Conservation (phyloP, 1,140 invertebrate species). For the Scaptodrosophila lebanonensis region DNA sequence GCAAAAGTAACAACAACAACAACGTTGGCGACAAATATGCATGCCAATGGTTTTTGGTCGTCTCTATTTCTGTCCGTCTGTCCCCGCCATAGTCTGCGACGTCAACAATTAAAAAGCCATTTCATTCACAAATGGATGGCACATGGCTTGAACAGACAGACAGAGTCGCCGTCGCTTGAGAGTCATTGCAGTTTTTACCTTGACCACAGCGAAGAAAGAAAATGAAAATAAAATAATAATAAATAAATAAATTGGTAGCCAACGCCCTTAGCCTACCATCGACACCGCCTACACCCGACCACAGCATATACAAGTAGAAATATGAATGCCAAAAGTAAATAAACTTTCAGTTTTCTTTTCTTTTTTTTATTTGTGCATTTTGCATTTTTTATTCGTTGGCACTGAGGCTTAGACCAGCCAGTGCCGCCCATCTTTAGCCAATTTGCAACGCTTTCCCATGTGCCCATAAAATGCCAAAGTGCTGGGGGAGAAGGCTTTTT, state of each 20-base stretch:
- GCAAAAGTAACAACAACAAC: not conserved
- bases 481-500: slow-evolving; percentile 13
- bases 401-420: too few species aligned
- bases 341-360: too few species aligned
- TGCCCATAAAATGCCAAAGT: slow-evolving; percentile 29
- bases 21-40: slow-evolving; percentile 43
- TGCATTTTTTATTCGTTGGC: too few species aligned
- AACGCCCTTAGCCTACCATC: too few species aligned
- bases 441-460: slow-evolving; percentile 12
- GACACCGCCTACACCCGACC: too few species aligned
- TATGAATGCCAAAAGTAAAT: too few species aligned
- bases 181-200: slow-evolving; percentile 6
- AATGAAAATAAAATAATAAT: too few species aligned
- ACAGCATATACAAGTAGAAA: too few species aligned
- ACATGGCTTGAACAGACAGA: not conserved
- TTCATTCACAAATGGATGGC: slow-evolving; percentile 46
- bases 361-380: too few species aligned
- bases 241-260: too few species aligned
- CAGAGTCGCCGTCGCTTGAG: slow-evolving; percentile 42
- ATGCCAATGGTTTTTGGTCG: slow-evolving; percentile 42
- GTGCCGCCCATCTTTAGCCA: too few species aligned
- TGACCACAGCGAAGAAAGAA: too few species aligned
- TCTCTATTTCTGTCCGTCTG: slow-evolving; percentile 16
- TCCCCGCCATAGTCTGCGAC: slow-evolving; percentile 20
- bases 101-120: slow-evolving; percentile 65